Evolutionary conservation across 1,140 invertebrate genomes (phyloP), one percentile per base, ranked within the genome.

Genomic region (Bilobella aurantiaca): DNA sequence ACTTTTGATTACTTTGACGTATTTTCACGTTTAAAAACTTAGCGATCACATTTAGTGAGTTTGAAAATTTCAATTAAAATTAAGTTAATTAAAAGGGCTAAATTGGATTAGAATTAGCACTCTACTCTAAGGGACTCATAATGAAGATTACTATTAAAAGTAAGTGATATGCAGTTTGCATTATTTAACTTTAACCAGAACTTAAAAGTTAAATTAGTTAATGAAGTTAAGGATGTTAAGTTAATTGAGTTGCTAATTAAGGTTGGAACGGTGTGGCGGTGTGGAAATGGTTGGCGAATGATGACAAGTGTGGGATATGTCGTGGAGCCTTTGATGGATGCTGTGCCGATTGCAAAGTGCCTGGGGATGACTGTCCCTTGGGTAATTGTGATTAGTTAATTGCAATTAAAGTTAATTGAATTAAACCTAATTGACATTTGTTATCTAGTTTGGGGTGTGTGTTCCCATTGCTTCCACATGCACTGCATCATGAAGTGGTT

Each of bases 401-500:
- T n/a, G n/a, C n/a, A n/a, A n/a, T n/a, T n/a, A n/a, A n/a, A n/a
- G n/a, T n/a, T n/a, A n/a, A n/a, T n/a, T n/a, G n/a, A n/a, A n/a
- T n/a, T n/a, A n/a, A n/a, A n/a, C n/a, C n/a, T n/a, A n/a, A n/a
- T n/a, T n/a, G n/a, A n/a, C n/a, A n/a, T 58, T 66, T 63, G 31
- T 64, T 66, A 58, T 69, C 2, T 79, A 87, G 96, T 98, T 68
- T 97, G 95, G 93, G 96, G 96, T 67, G 87, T 93, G 74, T 99
- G 96, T 79, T 95, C 93, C 1, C 96, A 99, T 81, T 97, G 95
- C 80, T 99, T 99, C 78, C 96, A 99, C 77, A 98, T 98, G 77
- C 96, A 99, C 79, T 99, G 96, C 78, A 99, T 99, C 75, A 93
- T 96, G 78, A 98, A 98, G 84, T 99, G 96, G 96, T 82, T 98